A percentile compares a stretch with the other conserved stretches of the same genome.
These are phyloP conservation scores for Dexiosoma caninum DNA, from an alignment of 2,888 invertebrate species.

Conservation along the genomic window DNA sequence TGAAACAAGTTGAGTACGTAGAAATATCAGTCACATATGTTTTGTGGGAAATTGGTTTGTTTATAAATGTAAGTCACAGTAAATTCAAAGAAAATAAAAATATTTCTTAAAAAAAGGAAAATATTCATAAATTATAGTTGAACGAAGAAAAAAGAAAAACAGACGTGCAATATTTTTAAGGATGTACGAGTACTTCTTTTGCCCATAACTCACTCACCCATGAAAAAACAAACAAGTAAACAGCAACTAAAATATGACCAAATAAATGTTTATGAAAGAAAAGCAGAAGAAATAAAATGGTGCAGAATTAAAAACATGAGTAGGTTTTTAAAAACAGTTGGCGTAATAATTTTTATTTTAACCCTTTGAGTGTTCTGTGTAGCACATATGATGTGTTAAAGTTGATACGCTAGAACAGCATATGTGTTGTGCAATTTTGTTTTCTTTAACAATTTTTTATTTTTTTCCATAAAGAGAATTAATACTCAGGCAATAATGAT, in stretches of 20 bases:
- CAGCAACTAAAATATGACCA: neutral
- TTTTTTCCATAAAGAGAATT: too few species aligned
- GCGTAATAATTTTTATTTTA: too few species aligned
- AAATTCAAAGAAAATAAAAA: neutral
- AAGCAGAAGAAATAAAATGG: neutral
- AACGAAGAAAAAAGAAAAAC: constrained; percentile 25
- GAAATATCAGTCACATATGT: constrained; percentile 50
- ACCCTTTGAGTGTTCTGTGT: too few species aligned
- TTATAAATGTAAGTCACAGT: neutral
- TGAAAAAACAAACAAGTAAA: neutral
- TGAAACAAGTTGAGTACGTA: neutral
- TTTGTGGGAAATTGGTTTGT: neutral
- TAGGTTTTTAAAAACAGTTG: too few species aligned
- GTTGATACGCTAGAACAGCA: too few species aligned
- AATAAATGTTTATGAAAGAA: too few species aligned
- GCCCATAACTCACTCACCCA: constrained; percentile 40
- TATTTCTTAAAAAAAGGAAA: neutral
- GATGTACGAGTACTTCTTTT: constrained; percentile 32
- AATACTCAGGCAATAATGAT: too few species aligned
- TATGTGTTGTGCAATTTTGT: too few species aligned
- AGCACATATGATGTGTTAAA: too few species aligned
- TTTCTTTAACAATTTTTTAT: too few species aligned
- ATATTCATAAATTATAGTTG: constrained; percentile 17
- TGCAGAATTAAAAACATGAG: neutral
- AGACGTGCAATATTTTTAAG: constrained; percentile 42